These are phyloP conservation scores for Pristiophorus japonicus DNA, from an alignment of 2,113 vertebrate genomes.

Conservation along the genomic window DNA sequence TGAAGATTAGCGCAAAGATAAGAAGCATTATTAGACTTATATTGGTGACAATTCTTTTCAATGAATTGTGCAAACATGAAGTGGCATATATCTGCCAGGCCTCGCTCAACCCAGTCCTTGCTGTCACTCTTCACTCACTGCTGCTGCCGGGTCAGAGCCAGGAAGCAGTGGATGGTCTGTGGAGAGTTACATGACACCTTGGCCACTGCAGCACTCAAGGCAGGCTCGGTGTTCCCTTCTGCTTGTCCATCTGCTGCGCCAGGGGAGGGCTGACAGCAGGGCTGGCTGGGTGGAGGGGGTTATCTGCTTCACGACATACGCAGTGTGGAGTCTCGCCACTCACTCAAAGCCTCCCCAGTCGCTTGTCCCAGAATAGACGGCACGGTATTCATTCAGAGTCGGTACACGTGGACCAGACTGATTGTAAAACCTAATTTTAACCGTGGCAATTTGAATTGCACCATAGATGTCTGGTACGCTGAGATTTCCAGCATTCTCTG, in stretches of 20 bases:
- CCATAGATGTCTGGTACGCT: too few species aligned
- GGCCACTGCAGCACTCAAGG: too few species aligned
- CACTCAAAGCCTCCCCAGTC: background rate
- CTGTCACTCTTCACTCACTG: background rate
- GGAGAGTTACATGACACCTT: background rate
- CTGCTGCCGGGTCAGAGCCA: background rate
- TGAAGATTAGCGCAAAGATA: background rate
- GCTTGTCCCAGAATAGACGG: background rate
- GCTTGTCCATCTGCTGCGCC: constrained; percentile 19
- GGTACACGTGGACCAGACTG: background rate
- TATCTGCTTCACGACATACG: background rate
- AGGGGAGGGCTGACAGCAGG: background rate
- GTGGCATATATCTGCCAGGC: too few species aligned
- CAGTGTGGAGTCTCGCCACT: background rate
- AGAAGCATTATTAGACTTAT: background rate
- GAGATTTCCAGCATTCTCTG: too few species aligned
- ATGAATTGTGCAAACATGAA: background rate
- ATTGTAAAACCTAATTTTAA: background rate
- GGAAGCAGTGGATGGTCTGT: background rate
- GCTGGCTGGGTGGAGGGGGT: background rate
- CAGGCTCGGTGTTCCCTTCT: background rate
- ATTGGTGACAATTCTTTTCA: background rate
- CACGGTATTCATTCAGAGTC: background rate
- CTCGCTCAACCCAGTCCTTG: background rate
- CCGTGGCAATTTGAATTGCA: background rate